A percentile compares a stretch with the other conserved stretches of the same genome.
Conservation (phyloP, 2,113 vertebrate species). For the Otocyon megalotis region DNA sequence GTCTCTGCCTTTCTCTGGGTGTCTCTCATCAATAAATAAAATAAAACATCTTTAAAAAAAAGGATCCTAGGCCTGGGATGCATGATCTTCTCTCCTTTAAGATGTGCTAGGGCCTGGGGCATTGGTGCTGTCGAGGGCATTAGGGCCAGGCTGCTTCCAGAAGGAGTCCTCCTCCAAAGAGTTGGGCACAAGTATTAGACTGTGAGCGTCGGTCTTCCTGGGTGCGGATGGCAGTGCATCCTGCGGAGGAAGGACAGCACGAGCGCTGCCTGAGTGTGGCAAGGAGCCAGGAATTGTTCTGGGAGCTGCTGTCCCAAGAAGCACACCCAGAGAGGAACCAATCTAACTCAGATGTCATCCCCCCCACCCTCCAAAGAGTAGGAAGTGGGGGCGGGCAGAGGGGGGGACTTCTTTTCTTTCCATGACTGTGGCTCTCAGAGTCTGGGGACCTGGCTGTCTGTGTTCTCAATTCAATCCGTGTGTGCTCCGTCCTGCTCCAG, state of each 20-base stretch:
- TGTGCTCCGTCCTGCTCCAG: neutral
- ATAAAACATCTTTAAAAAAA: no score
- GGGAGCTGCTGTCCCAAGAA: neutral
- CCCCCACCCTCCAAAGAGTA: neutral
- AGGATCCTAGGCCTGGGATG: neutral
- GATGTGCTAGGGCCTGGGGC: neutral
- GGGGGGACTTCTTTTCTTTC: neutral
- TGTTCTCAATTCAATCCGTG: neutral
- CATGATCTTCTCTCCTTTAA: neutral
- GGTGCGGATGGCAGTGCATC: neutral
- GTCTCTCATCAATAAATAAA: no score
- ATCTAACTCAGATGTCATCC: neutral
- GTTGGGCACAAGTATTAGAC: neutral
- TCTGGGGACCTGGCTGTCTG: neutral
- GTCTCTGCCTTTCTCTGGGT: no score
- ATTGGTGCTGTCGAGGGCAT: neutral
- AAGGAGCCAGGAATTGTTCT: neutral
- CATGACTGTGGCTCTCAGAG: neutral
- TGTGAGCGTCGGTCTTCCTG: neutral
- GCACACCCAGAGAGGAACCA: neutral
- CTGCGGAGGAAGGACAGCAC: neutral
- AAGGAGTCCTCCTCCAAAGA: neutral
- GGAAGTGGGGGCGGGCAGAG: neutral
- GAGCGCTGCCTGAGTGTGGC: neutral
- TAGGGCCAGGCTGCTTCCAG: neutral